phyloP scores from a whole-genome alignment of 2,888 invertebrate genomes.

The Hermaeophaga mercurialis region DNA sequence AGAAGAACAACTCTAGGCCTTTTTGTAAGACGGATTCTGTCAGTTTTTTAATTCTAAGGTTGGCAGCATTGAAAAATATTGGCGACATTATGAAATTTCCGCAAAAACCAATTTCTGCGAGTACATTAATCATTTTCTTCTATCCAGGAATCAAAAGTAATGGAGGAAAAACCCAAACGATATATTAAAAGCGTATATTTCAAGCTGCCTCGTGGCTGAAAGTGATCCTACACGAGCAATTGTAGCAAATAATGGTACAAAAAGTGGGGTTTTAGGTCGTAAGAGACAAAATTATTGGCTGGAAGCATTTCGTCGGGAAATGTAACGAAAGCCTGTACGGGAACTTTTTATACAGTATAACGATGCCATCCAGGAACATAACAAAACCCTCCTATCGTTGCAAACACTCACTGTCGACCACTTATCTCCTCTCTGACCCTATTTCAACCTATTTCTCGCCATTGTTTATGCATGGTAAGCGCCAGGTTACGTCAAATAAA shows the following conservation, averaged over 20 bases:
- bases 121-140: too few species aligned
- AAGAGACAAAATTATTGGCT: slow-evolving; percentile 12
- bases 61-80: too few species aligned
- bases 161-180: slow-evolving; percentile 8
- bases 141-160: too few species aligned
- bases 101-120: too few species aligned
- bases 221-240: slow-evolving; percentile 7
- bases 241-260: slow-evolving; percentile 3
- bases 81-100: too few species aligned
- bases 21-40: too few species aligned
- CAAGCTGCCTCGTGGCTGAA: background rate
- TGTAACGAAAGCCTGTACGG: background rate
- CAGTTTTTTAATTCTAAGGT: too few species aligned
- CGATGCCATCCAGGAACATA: slow-evolving; percentile 24
- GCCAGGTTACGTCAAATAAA: slow-evolving; percentile 31
- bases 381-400: slow-evolving; percentile 38
- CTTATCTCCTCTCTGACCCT: slow-evolving; percentile 42
- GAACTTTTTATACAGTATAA: slow-evolving; percentile 24
- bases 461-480: slow-evolving; percentile 36
- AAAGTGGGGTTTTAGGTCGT: slow-evolving; percentile 1
- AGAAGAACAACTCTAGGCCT: too few species aligned
- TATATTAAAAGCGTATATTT: slow-evolving; percentile 15
- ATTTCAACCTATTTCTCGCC: slow-evolving; percentile 24
- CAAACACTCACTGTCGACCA: slow-evolving; percentile 39
- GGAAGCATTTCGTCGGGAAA: slow-evolving; percentile 5